Conservation (phyloP, 2,113 vertebrate species). For the Corythornis vintsioides region DNA sequence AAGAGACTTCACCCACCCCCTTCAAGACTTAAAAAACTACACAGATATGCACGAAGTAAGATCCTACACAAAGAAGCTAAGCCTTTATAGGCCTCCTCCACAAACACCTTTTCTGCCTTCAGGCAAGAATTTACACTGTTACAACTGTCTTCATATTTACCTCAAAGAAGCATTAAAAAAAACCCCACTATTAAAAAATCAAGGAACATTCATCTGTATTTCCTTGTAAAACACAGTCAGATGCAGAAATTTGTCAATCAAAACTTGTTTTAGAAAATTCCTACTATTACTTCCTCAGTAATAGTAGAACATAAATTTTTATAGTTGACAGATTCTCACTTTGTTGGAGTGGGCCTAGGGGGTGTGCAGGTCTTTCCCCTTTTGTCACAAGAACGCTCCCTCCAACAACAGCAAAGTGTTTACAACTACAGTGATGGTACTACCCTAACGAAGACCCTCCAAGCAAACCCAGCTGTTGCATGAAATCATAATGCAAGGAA, state of each 20-base stretch:
- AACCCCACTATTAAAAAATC: background rate
- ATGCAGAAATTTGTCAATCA: background rate
- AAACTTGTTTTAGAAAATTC: background rate
- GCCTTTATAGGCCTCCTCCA: background rate
- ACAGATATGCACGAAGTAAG: background rate
- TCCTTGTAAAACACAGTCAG: background rate
- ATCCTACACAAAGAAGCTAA: background rate
- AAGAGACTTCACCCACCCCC: fast-evolving
- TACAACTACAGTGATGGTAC: background rate
- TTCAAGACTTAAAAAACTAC: background rate
- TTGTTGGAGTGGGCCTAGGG: background rate
- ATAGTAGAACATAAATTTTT: background rate
- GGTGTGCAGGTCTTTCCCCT: fast-evolving
- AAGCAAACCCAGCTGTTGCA: background rate
- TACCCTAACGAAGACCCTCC: fast-evolving
- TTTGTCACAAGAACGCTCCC: background rate
- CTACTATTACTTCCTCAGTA: no score
- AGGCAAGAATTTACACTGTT: background rate
- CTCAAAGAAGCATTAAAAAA: background rate
- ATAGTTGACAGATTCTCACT: background rate
- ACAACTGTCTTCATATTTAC: background rate
- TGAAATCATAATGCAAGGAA: fast-evolving
- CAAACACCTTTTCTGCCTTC: background rate
- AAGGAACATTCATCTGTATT: background rate
- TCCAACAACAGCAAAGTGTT: background rate